Evolutionary conservation across 2,888 invertebrate genomes (phyloP), one percentile per base, ranked within the genome.

Genomic region (Polymixis lichenea): DNA sequence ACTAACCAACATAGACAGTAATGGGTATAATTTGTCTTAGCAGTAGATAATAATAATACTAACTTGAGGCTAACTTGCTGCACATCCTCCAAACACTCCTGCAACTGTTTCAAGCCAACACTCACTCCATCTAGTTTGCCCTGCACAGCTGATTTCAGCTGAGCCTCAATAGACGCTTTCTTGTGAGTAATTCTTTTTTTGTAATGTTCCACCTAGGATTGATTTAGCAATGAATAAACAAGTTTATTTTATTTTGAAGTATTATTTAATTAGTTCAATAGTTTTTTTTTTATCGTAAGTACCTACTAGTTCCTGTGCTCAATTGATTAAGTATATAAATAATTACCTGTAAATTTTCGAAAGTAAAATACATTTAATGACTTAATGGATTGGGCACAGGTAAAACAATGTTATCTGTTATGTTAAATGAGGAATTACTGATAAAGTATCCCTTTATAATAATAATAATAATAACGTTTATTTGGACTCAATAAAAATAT

Each of bases 121-220:
- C 98, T 97, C 0, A 99, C 99, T 0, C 99, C 99, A 95, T 99
- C 99, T 73, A 99, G 95, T 95, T 99, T 99, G 83, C 99, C 99
- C 94, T 99, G 99, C 97, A 99, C 99, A 1, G 99, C 99, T n/a
- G 99, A 99, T 95, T 99, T 99, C 38, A 99, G 93, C 97, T 99
- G 98, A 1, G 99, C 99, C 93, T 99, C 99, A 15, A 99, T 98
- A 7, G 99, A 99, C 1, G 98, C 98, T 96, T 99, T 98, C 88
- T 98, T 98, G 77, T 98, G 97, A 17, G 97, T 97, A 79, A 98
- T 97, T 88, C 98, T 95, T 84, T 98, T 97, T 92, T 98, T 98
- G 88, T 98, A 98, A 91, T 98, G 98, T 89, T 98, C 98, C 9
- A 98, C 98, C 97, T 98, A 72, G 38, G 25, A 73, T 72, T 46